phyloP scores from a whole-genome alignment of 2,888 invertebrate species.

The Phragmatobia fuliginosa region DNA sequence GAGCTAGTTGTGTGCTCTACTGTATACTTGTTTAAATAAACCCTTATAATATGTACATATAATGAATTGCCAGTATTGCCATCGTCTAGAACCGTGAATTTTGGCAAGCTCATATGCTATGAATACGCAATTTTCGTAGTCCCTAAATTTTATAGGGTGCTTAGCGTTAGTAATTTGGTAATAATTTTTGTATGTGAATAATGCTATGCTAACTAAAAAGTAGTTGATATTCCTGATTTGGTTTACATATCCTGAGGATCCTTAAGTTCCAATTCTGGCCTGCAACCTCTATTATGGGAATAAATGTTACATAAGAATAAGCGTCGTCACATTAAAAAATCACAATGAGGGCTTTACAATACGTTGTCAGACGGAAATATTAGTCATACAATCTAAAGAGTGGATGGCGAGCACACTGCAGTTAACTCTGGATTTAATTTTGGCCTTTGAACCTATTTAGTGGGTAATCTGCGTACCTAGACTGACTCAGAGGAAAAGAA shows the following conservation, averaged over 20 bases:
- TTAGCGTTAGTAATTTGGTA: constrained; percentile 3
- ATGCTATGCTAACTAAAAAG: constrained; percentile 13
- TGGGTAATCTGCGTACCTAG: constrained; percentile 60
- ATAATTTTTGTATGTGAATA: constrained; percentile 13
- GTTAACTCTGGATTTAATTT: constrained; percentile 72
- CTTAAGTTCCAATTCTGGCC: constrained; percentile 14
- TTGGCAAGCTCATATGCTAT: constrained; percentile 10
- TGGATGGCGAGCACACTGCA: constrained; percentile 65
- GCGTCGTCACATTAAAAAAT: constrained; percentile 29
- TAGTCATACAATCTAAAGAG: constrained; percentile 59
- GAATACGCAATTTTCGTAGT: constrained; percentile 17
- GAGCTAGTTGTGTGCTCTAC: constrained; percentile 37
- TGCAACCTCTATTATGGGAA: constrained; percentile 21
- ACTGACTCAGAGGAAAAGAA: constrained; percentile 78
- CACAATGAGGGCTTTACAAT: constrained; percentile 36
- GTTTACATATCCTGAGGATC: not conserved
- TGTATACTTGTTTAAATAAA: constrained; percentile 44
- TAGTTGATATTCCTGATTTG: not conserved
- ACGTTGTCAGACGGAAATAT: constrained; percentile 51
- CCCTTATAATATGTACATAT: constrained; percentile 24
- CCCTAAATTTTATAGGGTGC: constrained; percentile 11
- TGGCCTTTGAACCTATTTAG: constrained; percentile 65
- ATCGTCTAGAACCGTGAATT: constrained; percentile 24
- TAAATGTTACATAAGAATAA: constrained; percentile 35
- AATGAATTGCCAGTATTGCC: constrained; percentile 32